Conservation (phyloP, 2,888 invertebrate genomes). For the Abrostola triplasia region DNA sequence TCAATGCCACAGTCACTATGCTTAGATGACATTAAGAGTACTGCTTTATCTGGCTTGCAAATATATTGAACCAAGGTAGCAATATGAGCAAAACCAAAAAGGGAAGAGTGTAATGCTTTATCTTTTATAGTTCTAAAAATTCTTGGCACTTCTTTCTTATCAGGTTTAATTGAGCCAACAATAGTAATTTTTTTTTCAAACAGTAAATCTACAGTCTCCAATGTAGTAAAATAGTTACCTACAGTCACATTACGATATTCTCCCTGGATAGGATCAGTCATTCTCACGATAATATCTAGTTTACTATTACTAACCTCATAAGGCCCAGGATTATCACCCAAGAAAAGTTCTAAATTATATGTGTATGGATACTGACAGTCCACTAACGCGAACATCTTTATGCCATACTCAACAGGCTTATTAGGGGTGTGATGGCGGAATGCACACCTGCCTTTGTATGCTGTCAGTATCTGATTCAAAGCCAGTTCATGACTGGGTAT, state of each 20-base stretch:
- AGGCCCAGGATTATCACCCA: slow-evolving; percentile 37
- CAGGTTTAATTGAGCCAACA: slow-evolving; percentile 28
- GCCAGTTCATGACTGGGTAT: slow-evolving; percentile 39
- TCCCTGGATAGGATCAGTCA: slow-evolving; percentile 43
- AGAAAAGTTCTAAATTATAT: slow-evolving; percentile 42
- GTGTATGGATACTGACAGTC: slow-evolving; percentile 45
- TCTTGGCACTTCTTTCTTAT: slow-evolving; percentile 37
- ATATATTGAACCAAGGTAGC: slow-evolving; percentile 37
- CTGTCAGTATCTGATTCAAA: slow-evolving; percentile 21
- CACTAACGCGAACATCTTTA: slow-evolving; percentile 36
- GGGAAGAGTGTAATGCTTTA: slow-evolving; percentile 23
- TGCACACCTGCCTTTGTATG: slow-evolving; percentile 35
- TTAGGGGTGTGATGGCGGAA: slow-evolving; percentile 42
- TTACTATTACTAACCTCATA: slow-evolving; percentile 27
- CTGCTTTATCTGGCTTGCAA: slow-evolving; percentile 26
- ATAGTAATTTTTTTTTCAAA: slow-evolving; percentile 35
- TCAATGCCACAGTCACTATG: slow-evolving; percentile 26
- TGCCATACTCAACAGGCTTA: slow-evolving; percentile 24
- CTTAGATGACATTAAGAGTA: slow-evolving; percentile 28
- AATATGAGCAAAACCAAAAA: slow-evolving; percentile 30
- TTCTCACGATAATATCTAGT: slow-evolving; percentile 31
- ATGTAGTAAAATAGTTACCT: slow-evolving; percentile 34
- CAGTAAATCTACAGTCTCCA: slow-evolving; percentile 26
- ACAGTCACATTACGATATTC: slow-evolving; percentile 42
- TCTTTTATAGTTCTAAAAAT: slow-evolving; percentile 25